These are phyloP conservation scores for Calameuta idolon DNA, from an alignment of 2,888 invertebrate species.

Conservation along the genomic window DNA sequence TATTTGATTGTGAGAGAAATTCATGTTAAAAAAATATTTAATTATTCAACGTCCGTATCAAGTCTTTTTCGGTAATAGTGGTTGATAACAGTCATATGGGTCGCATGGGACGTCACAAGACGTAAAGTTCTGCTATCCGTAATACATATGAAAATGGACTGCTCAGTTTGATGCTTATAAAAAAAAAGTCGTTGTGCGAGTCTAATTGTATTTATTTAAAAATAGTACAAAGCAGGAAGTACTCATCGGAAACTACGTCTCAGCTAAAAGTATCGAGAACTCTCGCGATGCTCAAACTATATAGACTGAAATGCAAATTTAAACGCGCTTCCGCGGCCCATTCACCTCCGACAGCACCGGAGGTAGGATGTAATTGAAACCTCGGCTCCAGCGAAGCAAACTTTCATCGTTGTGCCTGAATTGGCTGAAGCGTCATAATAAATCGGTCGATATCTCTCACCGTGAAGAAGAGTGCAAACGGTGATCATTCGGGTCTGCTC, in stretches of 20 bases:
- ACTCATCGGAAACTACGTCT: not conserved
- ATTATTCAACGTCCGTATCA: not conserved
- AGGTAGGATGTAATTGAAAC: conserved; percentile 37
- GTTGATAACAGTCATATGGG: not conserved
- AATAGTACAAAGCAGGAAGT: not conserved
- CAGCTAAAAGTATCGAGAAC: not conserved
- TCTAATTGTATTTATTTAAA: not conserved
- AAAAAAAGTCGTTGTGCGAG: not conserved
- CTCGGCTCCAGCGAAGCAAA: conserved; percentile 24
- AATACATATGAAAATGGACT: not conserved
- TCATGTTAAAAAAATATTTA: not conserved
- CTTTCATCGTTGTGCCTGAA: conserved; percentile 1
- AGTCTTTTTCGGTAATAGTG: not conserved
- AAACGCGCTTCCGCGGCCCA: conserved; percentile 40
- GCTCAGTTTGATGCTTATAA: not conserved
- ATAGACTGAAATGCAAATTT: conserved; percentile 45
- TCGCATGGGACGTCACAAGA: not conserved
- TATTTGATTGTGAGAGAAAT: not conserved
- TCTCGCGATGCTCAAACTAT: conserved; percentile 24
- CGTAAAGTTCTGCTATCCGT: not conserved
- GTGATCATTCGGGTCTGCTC: not conserved
- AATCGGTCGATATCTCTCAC: not conserved
- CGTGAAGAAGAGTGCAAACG: not conserved
- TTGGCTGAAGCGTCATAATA: conserved; percentile 5
- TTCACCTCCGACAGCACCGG: conserved; percentile 28